A percentile compares a stretch with the other conserved stretches of the same genome.
These are phyloP conservation scores for Leuciscus waleckii DNA, from an alignment of 2,797 vertebrate genomes.

Conservation along the genomic window DNA sequence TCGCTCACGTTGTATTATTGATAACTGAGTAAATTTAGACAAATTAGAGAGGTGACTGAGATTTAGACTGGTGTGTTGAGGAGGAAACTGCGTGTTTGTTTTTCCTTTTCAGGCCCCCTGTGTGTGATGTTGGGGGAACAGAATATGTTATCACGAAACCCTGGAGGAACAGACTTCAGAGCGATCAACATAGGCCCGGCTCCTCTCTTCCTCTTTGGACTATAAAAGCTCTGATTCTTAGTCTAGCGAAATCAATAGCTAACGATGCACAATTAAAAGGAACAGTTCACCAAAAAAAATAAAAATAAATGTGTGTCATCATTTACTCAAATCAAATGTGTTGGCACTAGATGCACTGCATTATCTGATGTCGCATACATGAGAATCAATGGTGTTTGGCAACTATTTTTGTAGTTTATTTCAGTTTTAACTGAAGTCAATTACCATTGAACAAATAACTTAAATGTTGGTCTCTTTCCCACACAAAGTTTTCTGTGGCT, in stretches of 20 bases:
- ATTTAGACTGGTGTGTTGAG: constrained; percentile 8
- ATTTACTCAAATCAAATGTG: neutral
- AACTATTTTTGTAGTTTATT: neutral
- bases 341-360: neutral
- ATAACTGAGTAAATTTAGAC: constrained; percentile 54
- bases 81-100: constrained; percentile 44
- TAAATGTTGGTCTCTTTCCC: neutral
- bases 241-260: constrained; percentile 39
- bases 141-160: constrained; percentile 22
- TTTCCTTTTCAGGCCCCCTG: neutral
- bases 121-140: constrained; percentile 26
- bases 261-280: constrained; percentile 41
- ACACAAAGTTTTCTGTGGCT: neutral
- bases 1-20: constrained; percentile 53
- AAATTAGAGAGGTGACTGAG: constrained; percentile 50
- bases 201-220: constrained; percentile 15
- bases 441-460: neutral
- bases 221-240: constrained; percentile 16
- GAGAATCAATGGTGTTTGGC: neutral
- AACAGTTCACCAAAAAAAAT: neutral
- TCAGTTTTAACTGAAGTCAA: neutral
- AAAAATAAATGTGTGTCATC: neutral
- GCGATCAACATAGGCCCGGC: constrained; percentile 4
- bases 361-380: neutral
- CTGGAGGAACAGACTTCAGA: constrained; percentile 30